A percentile compares a stretch with the other conserved stretches of the same genome.
Evolutionary conservation across 2,797 vertebrate genomes (phyloP).

Genomic region (Steatocranus sp.): DNA sequence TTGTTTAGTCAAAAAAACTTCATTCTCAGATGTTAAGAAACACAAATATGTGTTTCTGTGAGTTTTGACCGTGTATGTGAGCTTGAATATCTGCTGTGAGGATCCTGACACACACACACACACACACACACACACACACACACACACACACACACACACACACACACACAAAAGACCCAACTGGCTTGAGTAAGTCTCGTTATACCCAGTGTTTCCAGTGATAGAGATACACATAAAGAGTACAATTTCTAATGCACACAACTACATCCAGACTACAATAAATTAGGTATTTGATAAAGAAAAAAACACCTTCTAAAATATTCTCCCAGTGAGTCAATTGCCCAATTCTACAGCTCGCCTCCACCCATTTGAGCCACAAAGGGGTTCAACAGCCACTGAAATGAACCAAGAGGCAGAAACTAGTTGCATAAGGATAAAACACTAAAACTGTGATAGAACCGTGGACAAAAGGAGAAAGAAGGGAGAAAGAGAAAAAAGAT

Average conservation of each 20-base stretch:
- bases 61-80: neutral
- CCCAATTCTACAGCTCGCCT: constrained; percentile 18
- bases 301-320: constrained; percentile 19
- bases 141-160: neutral
- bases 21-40: neutral
- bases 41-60: neutral
- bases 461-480: constrained; percentile 10
- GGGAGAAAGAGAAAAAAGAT: neutral
- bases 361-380: constrained; percentile 37
- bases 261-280: neutral
- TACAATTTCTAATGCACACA: neutral
- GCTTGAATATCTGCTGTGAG: neutral
- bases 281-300: constrained; percentile 6
- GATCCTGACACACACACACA: constrained; percentile 17
- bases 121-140: neutral
- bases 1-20: neutral
- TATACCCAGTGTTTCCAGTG: neutral
- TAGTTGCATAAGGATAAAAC: constrained; percentile 21
- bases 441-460: constrained; percentile 15
- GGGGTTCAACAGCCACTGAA: constrained; percentile 31
- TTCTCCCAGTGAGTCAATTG: constrained; percentile 30
- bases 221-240: neutral
- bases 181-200: neutral
- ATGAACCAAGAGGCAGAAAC: constrained; percentile 40
- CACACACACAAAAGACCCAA: neutral